These are phyloP conservation scores for Lycocorax pyrrhopterus DNA, from an alignment of 2,113 vertebrate genomes.

Conservation along the genomic window DNA sequence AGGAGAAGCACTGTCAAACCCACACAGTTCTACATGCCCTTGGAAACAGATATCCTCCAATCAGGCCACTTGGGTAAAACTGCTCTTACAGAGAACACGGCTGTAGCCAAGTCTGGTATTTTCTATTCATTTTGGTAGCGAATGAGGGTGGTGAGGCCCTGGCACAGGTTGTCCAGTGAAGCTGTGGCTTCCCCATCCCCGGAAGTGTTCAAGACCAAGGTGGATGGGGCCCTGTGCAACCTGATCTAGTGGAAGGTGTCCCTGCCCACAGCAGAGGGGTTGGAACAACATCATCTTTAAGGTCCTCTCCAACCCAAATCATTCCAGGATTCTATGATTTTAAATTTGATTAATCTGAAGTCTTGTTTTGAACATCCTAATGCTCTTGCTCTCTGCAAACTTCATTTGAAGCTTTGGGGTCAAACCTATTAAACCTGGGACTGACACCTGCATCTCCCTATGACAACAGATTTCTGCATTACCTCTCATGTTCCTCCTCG, in stretches of 20 bases:
- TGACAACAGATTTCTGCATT: neutral
- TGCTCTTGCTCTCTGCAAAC: neutral
- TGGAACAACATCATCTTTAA: neutral
- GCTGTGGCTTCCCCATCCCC: neutral
- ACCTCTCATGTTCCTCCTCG: too few species aligned
- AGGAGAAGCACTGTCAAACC: neutral
- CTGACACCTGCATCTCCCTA: too few species aligned
- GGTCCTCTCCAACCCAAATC: neutral
- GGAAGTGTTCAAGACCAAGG: neutral
- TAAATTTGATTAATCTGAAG: neutral
- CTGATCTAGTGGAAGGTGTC: neutral
- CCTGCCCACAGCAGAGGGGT: neutral
- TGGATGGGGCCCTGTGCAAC: neutral
- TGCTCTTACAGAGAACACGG: neutral
- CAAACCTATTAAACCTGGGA: neutral
- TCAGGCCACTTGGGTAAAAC: neutral
- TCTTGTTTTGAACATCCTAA: neutral
- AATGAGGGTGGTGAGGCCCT: neutral
- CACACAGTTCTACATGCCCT: neutral
- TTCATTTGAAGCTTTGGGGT: neutral
- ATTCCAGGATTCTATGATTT: neutral
- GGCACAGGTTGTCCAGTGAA: neutral
- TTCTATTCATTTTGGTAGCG: neutral
- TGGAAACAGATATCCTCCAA: neutral
- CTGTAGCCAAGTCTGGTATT: neutral